phyloP scores from a whole-genome alignment of 2,888 invertebrate genomes.

The Amaurobius ferox region DNA sequence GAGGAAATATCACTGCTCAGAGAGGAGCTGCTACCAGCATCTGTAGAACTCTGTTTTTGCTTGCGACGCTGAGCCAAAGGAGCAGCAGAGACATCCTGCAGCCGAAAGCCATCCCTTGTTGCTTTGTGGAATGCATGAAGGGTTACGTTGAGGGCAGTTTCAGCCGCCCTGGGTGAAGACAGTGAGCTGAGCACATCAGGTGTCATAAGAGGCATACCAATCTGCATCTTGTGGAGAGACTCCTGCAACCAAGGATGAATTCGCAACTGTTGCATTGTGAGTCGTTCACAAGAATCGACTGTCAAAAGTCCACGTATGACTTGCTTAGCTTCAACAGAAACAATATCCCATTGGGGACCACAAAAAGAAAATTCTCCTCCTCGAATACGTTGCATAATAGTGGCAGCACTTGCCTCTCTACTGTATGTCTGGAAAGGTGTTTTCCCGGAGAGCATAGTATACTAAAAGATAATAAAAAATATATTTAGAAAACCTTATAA shows the following conservation, averaged over 20 bases:
- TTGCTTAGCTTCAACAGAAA: slow-evolving; percentile 86
- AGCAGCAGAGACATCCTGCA: slow-evolving; percentile 85
- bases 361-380: slow-evolving; percentile 88
- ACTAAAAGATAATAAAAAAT: slow-evolving; percentile 81
- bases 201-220: slow-evolving; percentile 82
- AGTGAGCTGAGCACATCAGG: slow-evolving; percentile 81
- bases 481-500: no score
- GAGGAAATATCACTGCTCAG: slow-evolving; percentile 76
- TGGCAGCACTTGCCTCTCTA: slow-evolving; percentile 84
- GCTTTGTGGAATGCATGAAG: slow-evolving; percentile 84
- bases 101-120: slow-evolving; percentile 84
- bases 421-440: slow-evolving; percentile 87
- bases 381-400: slow-evolving; percentile 87
- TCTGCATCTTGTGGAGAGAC: slow-evolving; percentile 77
- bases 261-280: slow-evolving; percentile 84
- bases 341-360: slow-evolving; percentile 84
- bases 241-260: slow-evolving; percentile 84
- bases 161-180: slow-evolving; percentile 79
- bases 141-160: slow-evolving; percentile 82
- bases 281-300: slow-evolving; percentile 85
- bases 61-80: slow-evolving; percentile 84
- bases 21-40: slow-evolving; percentile 78
- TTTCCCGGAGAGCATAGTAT: slow-evolving; percentile 89
- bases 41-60: slow-evolving; percentile 80
- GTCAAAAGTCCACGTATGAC: slow-evolving; percentile 86